These are phyloP conservation scores for Dicranocentrus wangi DNA, from an alignment of 2,888 invertebrate species.

Conservation along the genomic window DNA sequence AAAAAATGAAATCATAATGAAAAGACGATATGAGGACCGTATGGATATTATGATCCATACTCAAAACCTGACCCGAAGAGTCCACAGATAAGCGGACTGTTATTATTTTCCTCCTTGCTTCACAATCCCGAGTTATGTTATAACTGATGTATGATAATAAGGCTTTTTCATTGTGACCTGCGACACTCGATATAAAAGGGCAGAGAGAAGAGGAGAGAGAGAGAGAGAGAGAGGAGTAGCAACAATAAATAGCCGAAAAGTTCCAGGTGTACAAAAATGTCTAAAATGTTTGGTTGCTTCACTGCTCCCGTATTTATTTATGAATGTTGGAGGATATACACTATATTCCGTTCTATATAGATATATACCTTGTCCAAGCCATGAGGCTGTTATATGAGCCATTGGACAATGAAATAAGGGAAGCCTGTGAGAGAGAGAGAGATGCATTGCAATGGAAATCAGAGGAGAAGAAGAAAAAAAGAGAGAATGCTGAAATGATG, in stretches of 20 bases:
- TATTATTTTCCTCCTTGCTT: constrained; percentile 11
- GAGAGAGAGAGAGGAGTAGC: constrained; percentile 14
- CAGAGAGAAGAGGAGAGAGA: constrained; percentile 19
- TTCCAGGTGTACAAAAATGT: constrained; percentile 70
- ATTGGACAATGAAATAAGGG: constrained; percentile 43
- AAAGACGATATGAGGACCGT: constrained; percentile 11
- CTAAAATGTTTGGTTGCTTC: constrained; percentile 29
- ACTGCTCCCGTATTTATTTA: constrained; percentile 44
- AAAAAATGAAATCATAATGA: constrained; percentile 26
- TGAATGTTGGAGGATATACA: not conserved
- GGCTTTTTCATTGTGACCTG: constrained; percentile 30
- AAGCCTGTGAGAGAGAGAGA: constrained; percentile 37
- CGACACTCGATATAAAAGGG: constrained; percentile 48
- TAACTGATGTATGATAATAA: constrained; percentile 35
- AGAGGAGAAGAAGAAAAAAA: constrained; percentile 47
- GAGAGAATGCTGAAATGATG: constrained; percentile 38
- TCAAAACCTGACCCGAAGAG: constrained; percentile 25
- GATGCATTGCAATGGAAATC: constrained; percentile 53
- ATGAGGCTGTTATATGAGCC: too few relatives aligned
- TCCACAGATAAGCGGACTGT: constrained; percentile 29
- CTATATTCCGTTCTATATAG: not conserved
- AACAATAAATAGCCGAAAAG: constrained; percentile 47
- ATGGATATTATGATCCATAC: too few relatives aligned
- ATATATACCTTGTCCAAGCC: not conserved
- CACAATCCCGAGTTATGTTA: not conserved